These are phyloP conservation scores for Microchirus variegatus DNA, from an alignment of 2,797 vertebrate species.

Conservation along the genomic window DNA sequence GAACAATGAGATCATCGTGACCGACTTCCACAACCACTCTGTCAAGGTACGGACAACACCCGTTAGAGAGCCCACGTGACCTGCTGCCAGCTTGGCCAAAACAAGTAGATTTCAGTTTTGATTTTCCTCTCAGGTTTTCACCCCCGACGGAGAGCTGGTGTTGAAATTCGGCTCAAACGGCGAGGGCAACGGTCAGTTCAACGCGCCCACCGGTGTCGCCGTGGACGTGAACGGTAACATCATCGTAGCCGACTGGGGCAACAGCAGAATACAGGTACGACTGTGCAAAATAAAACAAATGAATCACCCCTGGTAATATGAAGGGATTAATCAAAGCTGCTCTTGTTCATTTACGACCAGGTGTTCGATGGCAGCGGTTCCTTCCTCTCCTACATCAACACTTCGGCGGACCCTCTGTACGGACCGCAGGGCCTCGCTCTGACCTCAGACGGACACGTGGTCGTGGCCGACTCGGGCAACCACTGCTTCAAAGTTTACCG, in stretches of 20 bases:
- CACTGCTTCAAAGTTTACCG: conserved; percentile 99
- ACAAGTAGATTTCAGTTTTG: neutral
- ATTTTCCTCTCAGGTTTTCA: conserved; percentile 88
- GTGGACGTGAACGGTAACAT: conserved; percentile 97
- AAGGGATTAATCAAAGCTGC: neutral
- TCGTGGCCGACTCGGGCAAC: conserved; percentile 98
- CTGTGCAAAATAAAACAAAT: rapidly evolving
- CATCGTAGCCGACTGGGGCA: conserved; percentile 97
- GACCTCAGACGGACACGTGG: conserved; percentile 96
- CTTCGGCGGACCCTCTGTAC: conserved; percentile 96
- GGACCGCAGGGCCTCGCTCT: conserved; percentile 96
- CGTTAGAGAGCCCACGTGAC: neutral
- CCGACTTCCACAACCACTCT: conserved; percentile 99
- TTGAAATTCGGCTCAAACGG: conserved; percentile 98
- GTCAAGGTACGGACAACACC: conserved; percentile 88
- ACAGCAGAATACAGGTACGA: conserved; percentile 95
- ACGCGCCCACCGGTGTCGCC: conserved; percentile 95
- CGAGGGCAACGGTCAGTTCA: conserved; percentile 98
- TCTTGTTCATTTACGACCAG: conserved; percentile 62
- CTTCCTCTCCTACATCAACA: conserved; percentile 98
- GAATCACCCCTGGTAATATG: neutral
- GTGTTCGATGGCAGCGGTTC: conserved; percentile 97
- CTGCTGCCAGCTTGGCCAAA: neutral
- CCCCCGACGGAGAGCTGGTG: conserved; percentile 94
- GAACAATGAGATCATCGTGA: conserved; percentile 99